Evolutionary conservation across 2,113 vertebrate species (phyloP).

Genomic region (Abramis brama): DNA sequence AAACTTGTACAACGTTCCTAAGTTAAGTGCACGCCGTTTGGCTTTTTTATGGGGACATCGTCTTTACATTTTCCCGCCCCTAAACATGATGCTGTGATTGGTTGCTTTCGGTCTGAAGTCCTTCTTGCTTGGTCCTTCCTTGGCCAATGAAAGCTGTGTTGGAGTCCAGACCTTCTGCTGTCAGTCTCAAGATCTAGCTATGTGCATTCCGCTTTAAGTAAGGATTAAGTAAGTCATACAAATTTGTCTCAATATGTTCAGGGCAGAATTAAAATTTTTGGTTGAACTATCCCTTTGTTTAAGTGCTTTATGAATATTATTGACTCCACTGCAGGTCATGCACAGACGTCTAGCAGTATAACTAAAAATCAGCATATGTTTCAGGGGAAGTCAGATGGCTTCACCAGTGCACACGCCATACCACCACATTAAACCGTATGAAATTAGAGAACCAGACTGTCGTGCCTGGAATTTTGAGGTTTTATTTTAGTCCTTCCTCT

Average conservation of each 20-base stretch:
- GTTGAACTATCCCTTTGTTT: background rate
- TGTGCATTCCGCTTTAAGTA: background rate
- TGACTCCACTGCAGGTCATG: background rate
- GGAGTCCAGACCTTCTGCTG: no score
- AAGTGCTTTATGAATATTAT: background rate
- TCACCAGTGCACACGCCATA: background rate
- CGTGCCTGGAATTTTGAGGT: constrained; percentile 54
- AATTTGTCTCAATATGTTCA: background rate
- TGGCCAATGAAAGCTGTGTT: no score
- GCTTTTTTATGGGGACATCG: no score
- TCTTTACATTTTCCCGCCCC: no score
- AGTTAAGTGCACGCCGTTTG: no score
- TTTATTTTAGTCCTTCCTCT: constrained; percentile 55
- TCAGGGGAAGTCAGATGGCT: constrained; percentile 44
- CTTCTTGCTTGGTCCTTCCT: no score
- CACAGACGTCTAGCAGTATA: background rate
- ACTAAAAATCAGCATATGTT: constrained; percentile 21
- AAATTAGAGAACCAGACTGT: constrained; percentile 57
- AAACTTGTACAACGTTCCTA: no score
- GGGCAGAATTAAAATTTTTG: no score
- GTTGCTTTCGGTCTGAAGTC: no score
- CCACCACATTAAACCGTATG: constrained; percentile 16
- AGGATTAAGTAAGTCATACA: no score
- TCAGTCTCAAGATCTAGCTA: no score
- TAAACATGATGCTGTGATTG: no score